phyloP scores from a whole-genome alignment of 2,888 invertebrate species.

The Phortica okadai region DNA sequence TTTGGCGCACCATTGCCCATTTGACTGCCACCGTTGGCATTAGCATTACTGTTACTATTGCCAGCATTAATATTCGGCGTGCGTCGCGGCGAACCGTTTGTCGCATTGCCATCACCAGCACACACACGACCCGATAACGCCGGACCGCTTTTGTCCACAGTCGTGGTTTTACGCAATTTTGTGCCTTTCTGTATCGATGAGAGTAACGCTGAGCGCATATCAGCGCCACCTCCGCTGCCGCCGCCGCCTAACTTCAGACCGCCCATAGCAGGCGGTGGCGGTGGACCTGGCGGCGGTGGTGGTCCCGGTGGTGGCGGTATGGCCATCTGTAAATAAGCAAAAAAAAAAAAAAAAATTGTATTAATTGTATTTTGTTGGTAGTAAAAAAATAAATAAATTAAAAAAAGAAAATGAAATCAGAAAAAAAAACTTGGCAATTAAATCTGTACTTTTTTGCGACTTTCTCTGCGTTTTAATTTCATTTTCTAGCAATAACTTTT shows the following conservation, averaged over 20 bases:
- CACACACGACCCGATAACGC: constrained; percentile 80
- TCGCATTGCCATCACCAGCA: constrained; percentile 33
- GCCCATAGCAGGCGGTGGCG: constrained; percentile 79
- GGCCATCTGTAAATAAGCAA: constrained; percentile 70
- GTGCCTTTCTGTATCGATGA: constrained; percentile 90
- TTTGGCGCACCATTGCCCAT: constrained; percentile 74
- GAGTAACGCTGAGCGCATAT: constrained; percentile 84
- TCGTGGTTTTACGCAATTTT: constrained; percentile 88
- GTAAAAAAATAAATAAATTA: neutral
- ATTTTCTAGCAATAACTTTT: constrained; percentile 21
- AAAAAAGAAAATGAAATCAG: neutral
- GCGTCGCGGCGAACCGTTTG: constrained; percentile 47
- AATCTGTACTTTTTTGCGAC: constrained; percentile 48
- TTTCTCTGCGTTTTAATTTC: constrained; percentile 37
- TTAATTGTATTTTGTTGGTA: constrained; percentile 19
- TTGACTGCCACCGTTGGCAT: constrained; percentile 49
- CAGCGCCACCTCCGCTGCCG: constrained; percentile 75
- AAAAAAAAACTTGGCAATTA: constrained; percentile 11
- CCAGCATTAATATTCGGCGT: constrained; percentile 52
- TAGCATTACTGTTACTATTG: constrained; percentile 54
- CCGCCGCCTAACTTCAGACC: constrained; percentile 68
- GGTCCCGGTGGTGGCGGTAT: constrained; percentile 79
- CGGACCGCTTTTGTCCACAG: constrained; percentile 94
- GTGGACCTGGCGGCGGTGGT: constrained; percentile 82
- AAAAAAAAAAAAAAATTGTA: constrained; percentile 1